Evolutionary conservation across 2,797 vertebrate species (phyloP).

Genomic region (Ptychadena robeensis): DNA sequence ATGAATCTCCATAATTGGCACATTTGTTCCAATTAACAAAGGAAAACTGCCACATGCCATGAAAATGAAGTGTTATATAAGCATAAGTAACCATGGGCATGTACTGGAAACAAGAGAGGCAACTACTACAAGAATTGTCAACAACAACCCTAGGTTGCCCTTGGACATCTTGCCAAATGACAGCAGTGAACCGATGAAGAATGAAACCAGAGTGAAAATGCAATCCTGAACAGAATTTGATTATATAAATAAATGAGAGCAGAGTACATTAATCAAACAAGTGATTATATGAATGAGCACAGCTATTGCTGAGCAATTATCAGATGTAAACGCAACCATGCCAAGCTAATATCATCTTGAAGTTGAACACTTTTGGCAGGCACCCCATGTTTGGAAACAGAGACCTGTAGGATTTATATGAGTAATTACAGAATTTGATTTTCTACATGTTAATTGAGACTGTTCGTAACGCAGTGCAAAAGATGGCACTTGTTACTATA

Average conservation of each 20-base stretch:
- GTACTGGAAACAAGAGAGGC: conserved; percentile 52
- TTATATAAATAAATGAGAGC: conserved; percentile 68
- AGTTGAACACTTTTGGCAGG: conserved; percentile 69
- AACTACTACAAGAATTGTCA: conserved; percentile 35
- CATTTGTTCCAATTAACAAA: conserved; percentile 92
- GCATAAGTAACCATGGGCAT: conserved; percentile 64
- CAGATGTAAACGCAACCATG: conserved; percentile 82
- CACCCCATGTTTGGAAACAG: conserved; percentile 62
- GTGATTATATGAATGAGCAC: conserved; percentile 81
- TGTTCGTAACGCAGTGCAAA: conserved; percentile 20
- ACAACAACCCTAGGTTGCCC: conserved; percentile 39
- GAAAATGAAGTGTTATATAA: conserved; percentile 72
- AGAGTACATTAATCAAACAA: conserved; percentile 77
- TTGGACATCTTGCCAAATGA: conserved; percentile 57
- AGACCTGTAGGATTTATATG: conserved; percentile 54
- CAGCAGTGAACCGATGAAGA: conserved; percentile 10
- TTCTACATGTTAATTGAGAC: conserved; percentile 48
- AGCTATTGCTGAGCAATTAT: conserved; percentile 86
- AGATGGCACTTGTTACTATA: conserved; percentile 22
- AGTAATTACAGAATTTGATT: conserved; percentile 49
- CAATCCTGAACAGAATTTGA: conserved; percentile 61
- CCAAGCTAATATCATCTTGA: conserved; percentile 79
- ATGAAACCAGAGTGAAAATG: conserved; percentile 23
- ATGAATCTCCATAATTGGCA: conserved; percentile 90
- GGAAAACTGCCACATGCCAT: conserved; percentile 87